phyloP scores from a whole-genome alignment of 2,113 vertebrate species.

The Rhabdornis inornatus region DNA sequence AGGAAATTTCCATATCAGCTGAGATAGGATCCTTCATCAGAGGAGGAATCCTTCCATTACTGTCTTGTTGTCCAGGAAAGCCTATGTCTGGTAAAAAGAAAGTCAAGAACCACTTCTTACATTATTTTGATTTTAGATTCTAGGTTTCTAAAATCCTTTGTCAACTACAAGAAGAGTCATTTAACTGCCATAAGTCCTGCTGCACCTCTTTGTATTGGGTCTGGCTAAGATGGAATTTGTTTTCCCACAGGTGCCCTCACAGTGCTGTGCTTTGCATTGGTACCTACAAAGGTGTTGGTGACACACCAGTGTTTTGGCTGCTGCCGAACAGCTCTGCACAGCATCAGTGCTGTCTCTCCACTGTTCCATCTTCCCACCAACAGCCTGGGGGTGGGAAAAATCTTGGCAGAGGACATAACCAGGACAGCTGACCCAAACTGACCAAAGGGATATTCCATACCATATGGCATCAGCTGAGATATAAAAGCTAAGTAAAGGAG shows the following conservation, averaged over 20 bases:
- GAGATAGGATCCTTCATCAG: background rate
- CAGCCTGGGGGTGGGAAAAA: too few relatives aligned
- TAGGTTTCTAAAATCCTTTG: background rate
- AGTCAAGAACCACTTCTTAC: background rate
- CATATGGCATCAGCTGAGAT: rapidly evolving
- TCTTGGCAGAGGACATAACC: background rate
- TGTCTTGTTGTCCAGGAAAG: background rate
- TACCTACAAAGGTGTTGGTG: background rate
- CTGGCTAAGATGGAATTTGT: background rate
- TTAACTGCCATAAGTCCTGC: background rate
- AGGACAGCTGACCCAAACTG: background rate
- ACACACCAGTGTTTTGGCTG: background rate
- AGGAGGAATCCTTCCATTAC: background rate
- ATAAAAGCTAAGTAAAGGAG: background rate
- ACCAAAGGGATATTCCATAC: background rate
- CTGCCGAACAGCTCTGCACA: background rate
- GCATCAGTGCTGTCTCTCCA: background rate
- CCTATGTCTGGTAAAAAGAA: background rate
- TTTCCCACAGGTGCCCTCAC: background rate
- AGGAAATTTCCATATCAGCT: background rate
- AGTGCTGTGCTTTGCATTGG: background rate
- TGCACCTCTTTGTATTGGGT: background rate
- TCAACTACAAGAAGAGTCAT: background rate
- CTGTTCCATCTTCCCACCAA: background rate
- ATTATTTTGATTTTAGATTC: background rate